phyloP scores from a whole-genome alignment of 2,113 vertebrate genomes.

The Reinhardtius hippoglossoides region DNA sequence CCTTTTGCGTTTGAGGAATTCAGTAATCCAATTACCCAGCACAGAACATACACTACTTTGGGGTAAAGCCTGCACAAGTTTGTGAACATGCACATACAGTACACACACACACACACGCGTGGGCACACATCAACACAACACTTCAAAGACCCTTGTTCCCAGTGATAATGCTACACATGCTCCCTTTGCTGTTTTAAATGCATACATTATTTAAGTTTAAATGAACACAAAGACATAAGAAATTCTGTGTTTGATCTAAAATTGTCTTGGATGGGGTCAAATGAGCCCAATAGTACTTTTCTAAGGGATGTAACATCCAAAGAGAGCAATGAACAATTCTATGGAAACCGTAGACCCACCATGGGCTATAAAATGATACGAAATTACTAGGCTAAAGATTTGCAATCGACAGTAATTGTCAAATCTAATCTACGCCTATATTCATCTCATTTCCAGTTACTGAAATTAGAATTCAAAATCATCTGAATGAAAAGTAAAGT shows the following conservation, averaged over 20 bases:
- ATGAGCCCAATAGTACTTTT: background rate
- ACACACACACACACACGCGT: background rate
- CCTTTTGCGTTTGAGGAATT: conserved; percentile 69
- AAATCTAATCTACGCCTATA: background rate
- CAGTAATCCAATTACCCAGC: conserved; percentile 79
- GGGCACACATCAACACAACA: conserved; percentile 36
- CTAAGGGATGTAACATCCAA: background rate
- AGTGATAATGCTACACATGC: conserved; percentile 45
- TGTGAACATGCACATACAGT: conserved; percentile 30
- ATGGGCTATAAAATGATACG: background rate
- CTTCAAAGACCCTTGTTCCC: conserved; percentile 70
- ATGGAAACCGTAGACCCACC: background rate
- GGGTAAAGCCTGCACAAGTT: conserved; percentile 61
- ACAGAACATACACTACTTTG: conserved; percentile 74
- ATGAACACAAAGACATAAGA: conserved; percentile 29
- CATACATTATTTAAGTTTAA: conserved; percentile 38
- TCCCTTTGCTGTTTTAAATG: conserved; percentile 61
- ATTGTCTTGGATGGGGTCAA: conserved; percentile 19
- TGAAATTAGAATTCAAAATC: background rate
- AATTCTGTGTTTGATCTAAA: conserved; percentile 43
- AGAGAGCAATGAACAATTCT: background rate
- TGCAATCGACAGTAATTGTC: too few relatives aligned
- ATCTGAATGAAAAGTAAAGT: background rate
- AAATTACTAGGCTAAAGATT: too few relatives aligned
- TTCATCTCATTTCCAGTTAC: background rate